Base-by-base conservation (phyloP, 2,113 vertebrate genomes). In the Numenius arquata region DNA sequence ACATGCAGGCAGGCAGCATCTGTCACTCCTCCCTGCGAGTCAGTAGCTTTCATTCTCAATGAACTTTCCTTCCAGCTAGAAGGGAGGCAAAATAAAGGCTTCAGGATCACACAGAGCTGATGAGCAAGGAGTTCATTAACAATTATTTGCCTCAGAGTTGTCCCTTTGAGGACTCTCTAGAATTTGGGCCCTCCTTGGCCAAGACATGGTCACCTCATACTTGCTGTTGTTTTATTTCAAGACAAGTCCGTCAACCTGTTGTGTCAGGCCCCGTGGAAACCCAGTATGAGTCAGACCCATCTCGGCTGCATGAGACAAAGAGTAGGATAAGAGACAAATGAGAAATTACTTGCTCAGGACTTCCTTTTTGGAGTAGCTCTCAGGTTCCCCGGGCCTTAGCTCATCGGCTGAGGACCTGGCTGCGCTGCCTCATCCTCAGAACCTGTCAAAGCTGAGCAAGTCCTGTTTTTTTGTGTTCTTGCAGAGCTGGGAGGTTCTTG, bases 1-100 rank as follows among this genome's bases (percentile, higher is more conserved):
- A 96, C 96, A 80, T 95, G 74, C 94, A 90, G 89, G 85, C 88
- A 88, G 88, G 95, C 91, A 89, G 95, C 97, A 97, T 95, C 95
- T 96, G 96, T 90, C 95, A 93, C 67, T 93, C 78, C 80, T 95
- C 79, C 65, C 61, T 79, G 75, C 41, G 19, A 96, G 92, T 95
- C 77, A 84, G 76, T 84, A 89, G 88, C 84, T 95, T 97, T 96
- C 91, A 85, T 96, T 96, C 95, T 96, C 91, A 88, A 95, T 90
- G 92, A 95, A 88, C 93, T 91, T 66, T 65, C 56, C 40, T 94
- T 84, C 90, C 79, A 87, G 88, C 79, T 95, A 74, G 87, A 92
- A 89, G 70, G 52, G 38, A 95, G 45, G 87, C 86, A 89, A 87
- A 95, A 79, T 92, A 87, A 85, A 82, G 41, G 88, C 81, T 95